Evolutionary conservation across 2,888 invertebrate genomes (phyloP), one percentile per base, ranked within the genome.

Genomic region (Sesia apiformis): DNA sequence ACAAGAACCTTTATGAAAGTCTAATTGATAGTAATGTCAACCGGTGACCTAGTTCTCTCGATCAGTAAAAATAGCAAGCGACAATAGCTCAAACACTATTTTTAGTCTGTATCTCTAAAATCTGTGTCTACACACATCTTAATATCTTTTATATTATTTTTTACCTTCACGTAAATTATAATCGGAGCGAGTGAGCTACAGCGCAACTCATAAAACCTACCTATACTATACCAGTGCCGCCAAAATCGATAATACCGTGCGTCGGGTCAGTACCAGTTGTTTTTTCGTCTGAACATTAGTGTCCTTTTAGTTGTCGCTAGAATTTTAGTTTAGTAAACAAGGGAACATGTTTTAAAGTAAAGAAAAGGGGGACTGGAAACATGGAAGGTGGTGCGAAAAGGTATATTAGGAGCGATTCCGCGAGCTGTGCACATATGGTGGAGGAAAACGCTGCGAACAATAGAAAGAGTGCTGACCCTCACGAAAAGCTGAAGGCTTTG

Each of bases 11-110:
- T 57, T 23, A 23, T 23, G 57, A 59, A 49, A 61, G 63, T 57
- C 56, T 50, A 50, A 50, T 38, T 39, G 39, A 7, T 40, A 60
- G 62, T 60, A 60, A 66, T 80, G 78, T 76, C 79, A 75, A 75
- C 74, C 58, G 62, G 57, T 84, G 88, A 87, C 88, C 88, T 76
- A 88, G 67, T 83, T 87, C 72, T 81, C 80, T 81, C 79, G 78
- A 69, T 70, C 74, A 78, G 78, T 84, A 86, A 87, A 88, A 89
- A 88, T 88, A 89, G 86, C 84, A 72, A 63, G 69, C 75, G 78
- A 84, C 86, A 86, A 87, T 85, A 86, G 86, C 88, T 89, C 87
- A 76, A 83, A 75, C 76, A 80, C 87, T 89, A 89, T 88, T 88
- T 84, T 76, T 87, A 87, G 84, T 80, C 74, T 77, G 76, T 83